Conservation (phyloP, 2,888 invertebrate genomes). For the Crematogaster levior region DNA sequence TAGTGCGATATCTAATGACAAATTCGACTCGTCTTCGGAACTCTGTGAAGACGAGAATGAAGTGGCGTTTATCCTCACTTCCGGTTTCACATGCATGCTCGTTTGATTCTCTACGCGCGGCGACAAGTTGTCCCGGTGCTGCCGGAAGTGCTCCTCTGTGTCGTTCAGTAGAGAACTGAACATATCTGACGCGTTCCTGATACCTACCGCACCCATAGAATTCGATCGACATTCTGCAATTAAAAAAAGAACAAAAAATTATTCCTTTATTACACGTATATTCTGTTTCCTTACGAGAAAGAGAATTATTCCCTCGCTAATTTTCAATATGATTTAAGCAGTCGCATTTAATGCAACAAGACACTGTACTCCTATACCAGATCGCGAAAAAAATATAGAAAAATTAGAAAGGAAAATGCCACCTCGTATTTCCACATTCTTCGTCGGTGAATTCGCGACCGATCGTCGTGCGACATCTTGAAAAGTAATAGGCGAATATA, state of each 20-base stretch:
- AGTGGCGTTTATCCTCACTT: conserved; percentile 67
- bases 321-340: neutral
- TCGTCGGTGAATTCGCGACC: conserved; percentile 91
- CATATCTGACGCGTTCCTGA: conserved; percentile 86
- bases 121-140: conserved; percentile 87
- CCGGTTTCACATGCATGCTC: conserved; percentile 69
- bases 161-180: conserved; percentile 88
- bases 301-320: neutral
- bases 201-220: conserved; percentile 88
- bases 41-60: conserved; percentile 68
- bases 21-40: conserved; percentile 61
- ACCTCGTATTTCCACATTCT: conserved; percentile 85
- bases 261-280: neutral
- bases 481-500: conserved; percentile 94
- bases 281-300: neutral
- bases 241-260: neutral
- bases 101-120: conserved; percentile 69
- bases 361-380: no score
- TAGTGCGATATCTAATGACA: conserved; percentile 46
- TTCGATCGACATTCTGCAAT: conserved; percentile 89
- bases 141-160: conserved; percentile 87
- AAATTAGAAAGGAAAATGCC: conserved; percentile 45
- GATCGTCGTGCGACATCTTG: conserved; percentile 93
- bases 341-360: neutral
- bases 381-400: neutral